These are phyloP conservation scores for Hemiscyllium ocellatum DNA, from an alignment of 2,113 vertebrate genomes.

Conservation along the genomic window DNA sequence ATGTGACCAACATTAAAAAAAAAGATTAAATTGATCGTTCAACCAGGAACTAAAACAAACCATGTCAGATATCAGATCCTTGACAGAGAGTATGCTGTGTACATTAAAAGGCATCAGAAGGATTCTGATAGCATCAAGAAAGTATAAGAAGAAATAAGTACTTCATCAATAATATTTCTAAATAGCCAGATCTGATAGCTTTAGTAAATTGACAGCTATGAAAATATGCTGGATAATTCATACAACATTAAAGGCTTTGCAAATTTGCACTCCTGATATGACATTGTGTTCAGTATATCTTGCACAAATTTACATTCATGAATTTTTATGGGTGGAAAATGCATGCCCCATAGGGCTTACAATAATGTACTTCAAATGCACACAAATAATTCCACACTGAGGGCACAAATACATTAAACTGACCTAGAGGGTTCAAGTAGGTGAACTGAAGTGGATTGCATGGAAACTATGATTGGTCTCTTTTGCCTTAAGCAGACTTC, in stretches of 20 bases:
- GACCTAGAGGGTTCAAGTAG: neutral
- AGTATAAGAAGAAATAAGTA: neutral
- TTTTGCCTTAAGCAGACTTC: neutral
- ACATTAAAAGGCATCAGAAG: neutral
- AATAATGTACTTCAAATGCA: neutral
- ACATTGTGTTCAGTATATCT: neutral
- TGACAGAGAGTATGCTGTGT: neutral
- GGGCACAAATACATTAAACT: neutral
- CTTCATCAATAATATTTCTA: neutral
- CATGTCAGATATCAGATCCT: neutral
- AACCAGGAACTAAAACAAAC: neutral
- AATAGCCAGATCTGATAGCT: neutral
- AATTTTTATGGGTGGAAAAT: neutral
- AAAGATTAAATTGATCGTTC: neutral
- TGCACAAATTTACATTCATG: neutral
- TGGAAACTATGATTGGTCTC: neutral
- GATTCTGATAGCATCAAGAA: neutral
- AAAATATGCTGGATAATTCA: neutral
- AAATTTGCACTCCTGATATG: neutral
- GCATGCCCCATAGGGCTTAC: neutral
- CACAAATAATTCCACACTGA: neutral
- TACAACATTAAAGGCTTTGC: neutral
- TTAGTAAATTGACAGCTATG: neutral
- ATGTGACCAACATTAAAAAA: neutral
- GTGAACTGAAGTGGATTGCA: neutral